Evolutionary conservation across 1,140 invertebrate species (phyloP).

Genomic region (Monomorium pharaonis): DNA sequence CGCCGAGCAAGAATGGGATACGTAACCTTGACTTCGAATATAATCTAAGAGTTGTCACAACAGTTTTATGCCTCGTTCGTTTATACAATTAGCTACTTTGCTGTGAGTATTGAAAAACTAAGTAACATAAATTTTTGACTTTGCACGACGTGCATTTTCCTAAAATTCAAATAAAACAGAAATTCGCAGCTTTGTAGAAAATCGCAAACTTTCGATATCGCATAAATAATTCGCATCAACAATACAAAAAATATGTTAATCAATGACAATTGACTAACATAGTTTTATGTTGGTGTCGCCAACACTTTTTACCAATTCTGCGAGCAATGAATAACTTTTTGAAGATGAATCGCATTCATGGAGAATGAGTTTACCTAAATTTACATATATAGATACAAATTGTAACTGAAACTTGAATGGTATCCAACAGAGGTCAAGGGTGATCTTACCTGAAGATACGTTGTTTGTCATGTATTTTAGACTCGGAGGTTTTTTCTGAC

Average conservation of each 20-base stretch:
- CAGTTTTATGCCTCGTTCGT: not conserved
- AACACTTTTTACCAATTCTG: not conserved
- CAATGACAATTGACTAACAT: not conserved
- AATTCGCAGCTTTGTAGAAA: not conserved
- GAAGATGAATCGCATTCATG: not conserved
- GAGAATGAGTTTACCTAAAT: not conserved
- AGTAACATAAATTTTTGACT: not conserved
- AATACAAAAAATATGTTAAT: not conserved
- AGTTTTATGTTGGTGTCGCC: not conserved
- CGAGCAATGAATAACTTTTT: not conserved
- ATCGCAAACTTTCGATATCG: not conserved
- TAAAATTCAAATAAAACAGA: not conserved
- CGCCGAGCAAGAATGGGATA: not conserved
- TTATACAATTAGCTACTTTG: not conserved
- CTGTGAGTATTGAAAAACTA: not conserved
- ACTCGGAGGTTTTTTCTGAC: conserved; percentile 73
- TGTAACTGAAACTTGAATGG: not conserved
- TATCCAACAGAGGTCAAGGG: not conserved
- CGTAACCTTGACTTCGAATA: conserved; percentile 37
- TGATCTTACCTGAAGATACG: conserved; percentile 81
- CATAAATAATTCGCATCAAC: not conserved
- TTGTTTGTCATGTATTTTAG: conserved; percentile 81
- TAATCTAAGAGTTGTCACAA: not conserved
- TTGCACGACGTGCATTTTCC: not conserved
- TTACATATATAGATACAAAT: not conserved